phyloP scores from a whole-genome alignment of 35 echinoderm and acorn worm species.

The Ophioderma brevispina region DNA sequence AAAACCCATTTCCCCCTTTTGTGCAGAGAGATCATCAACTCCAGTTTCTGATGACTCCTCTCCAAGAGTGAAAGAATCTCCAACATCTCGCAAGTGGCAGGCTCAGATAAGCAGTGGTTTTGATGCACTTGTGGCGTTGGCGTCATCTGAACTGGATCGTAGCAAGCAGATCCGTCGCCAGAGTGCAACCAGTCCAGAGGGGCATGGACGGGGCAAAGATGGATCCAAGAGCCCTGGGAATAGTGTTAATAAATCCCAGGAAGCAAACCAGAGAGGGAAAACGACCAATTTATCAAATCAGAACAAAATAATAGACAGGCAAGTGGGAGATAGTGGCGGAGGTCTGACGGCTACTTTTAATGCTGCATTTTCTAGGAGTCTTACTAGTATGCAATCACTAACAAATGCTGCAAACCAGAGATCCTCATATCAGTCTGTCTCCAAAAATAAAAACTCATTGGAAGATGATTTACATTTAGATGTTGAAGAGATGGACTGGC shows the following conservation, averaged over 20 bases:
- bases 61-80: constrained; percentile 71
- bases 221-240: constrained; percentile 15
- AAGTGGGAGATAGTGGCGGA: too few species aligned
- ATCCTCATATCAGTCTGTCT: neutral
- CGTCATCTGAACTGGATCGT: constrained; percentile 76
- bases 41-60: constrained; percentile 11
- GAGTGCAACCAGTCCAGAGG: constrained; percentile 54
- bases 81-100: constrained; percentile 84
- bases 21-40: constrained; percentile 8
- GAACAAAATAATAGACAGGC: too few species aligned
- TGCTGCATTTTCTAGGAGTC: constrained; percentile 7
- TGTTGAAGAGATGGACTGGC: constrained; percentile 15
- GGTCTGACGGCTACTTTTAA: neutral
- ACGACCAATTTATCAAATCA: too few species aligned
- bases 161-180: constrained; percentile 75
- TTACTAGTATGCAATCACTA: constrained; percentile 29
- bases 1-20: neutral
- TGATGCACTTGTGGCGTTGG: constrained; percentile 92
- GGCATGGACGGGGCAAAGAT: constrained; percentile 15
- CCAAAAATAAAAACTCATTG: neutral
- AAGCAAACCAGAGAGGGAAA: neutral
- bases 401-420: constrained; percentile 28
- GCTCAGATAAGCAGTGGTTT: constrained; percentile 93
- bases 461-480: constrained; percentile 26
- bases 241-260: neutral